These are phyloP conservation scores for Acleris emargana DNA, from an alignment of 2,888 invertebrate genomes.

Conservation along the genomic window DNA sequence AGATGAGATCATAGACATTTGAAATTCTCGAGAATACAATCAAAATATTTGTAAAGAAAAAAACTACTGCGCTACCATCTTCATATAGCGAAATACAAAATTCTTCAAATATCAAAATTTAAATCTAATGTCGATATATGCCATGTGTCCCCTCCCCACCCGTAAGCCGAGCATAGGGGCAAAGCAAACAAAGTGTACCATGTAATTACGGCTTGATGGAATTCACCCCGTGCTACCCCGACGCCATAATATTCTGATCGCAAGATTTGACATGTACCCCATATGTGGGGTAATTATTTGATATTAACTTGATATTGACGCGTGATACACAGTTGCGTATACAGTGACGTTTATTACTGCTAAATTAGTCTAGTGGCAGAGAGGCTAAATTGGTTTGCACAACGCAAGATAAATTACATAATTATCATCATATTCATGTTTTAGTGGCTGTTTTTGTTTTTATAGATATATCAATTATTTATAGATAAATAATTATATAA, in stretches of 20 bases:
- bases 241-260: conserved; percentile 31
- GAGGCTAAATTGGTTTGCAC: no score
- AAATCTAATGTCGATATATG: conserved; percentile 43
- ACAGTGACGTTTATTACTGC: background rate
- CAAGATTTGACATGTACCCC: conserved; percentile 34
- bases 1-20: no score
- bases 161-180: conserved; percentile 68
- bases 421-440: no score
- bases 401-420: no score
- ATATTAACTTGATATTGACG: conserved; percentile 24
- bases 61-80: no score
- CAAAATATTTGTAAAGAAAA: no score
- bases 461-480: no score
- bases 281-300: conserved; percentile 15
- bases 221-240: conserved; percentile 19
- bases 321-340: background rate
- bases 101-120: background rate
- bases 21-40: no score
- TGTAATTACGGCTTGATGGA: conserved; percentile 54
- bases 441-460: no score
- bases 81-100: background rate
- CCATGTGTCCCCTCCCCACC: conserved; percentile 40
- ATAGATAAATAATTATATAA: no score
- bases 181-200: conserved; percentile 61
- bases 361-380: no score